Conservation (phyloP, 1,140 invertebrate genomes). For the Drosophila sucinea region DNA sequence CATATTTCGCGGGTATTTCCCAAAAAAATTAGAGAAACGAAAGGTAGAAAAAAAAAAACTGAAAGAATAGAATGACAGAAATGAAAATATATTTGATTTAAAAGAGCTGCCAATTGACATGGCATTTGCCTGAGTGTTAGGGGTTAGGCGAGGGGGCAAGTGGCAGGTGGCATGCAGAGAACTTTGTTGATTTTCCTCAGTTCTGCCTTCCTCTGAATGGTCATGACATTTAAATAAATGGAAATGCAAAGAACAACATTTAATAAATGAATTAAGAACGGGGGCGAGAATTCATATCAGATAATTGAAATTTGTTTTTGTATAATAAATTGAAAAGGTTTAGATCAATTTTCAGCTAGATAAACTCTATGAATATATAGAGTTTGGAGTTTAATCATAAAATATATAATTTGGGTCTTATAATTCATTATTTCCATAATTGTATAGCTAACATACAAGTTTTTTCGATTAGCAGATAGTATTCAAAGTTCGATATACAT, state of each 20-base stretch:
- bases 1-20: constrained; percentile 76
- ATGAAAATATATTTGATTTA: constrained; percentile 7
- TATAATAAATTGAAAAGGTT: no score
- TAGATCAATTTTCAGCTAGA: no score
- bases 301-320: no score
- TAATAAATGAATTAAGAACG: not conserved
- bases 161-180: not conserved
- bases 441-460: no score
- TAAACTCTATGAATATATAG: no score
- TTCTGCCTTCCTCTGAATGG: not conserved
- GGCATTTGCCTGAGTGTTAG: constrained; percentile 29
- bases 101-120: constrained; percentile 47
- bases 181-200: constrained; percentile 2
- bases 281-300: no score
- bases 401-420: no score
- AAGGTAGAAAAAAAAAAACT: not conserved
- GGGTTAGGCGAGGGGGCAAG: not conserved
- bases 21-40: constrained; percentile 31
- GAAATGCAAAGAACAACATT: not conserved
- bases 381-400: no score
- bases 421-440: no score
- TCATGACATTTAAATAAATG: constrained; percentile 7
- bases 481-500: no score
- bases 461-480: no score
- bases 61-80: constrained; percentile 1